A percentile compares a stretch with the other conserved stretches of the same genome.
These are phyloP conservation scores for Nylanderia fulva DNA, from an alignment of 1,140 invertebrate genomes.

Conservation along the genomic window DNA sequence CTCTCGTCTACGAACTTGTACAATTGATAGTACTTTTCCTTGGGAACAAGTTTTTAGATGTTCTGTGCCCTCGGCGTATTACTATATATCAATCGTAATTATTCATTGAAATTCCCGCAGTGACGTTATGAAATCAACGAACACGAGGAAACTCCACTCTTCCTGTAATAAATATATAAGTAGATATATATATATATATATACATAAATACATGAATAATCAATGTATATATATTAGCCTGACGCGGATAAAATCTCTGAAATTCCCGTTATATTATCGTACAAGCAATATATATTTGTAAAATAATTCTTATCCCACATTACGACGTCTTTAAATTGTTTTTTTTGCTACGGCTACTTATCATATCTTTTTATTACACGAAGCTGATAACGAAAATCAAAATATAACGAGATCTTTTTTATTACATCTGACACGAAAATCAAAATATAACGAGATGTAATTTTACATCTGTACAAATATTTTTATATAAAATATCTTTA, in stretches of 20 bases:
- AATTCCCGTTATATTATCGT: slow-evolving; percentile 8
- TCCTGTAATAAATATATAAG: not conserved
- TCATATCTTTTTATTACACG: not conserved
- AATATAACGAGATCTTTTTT: not conserved
- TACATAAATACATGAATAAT: not conserved
- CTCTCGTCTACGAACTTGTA: slow-evolving; percentile 10
- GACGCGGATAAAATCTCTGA: not conserved
- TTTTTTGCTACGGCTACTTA: not conserved
- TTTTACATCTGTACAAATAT: too few species aligned
- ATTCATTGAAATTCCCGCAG: not conserved
- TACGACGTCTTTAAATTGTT: not conserved
- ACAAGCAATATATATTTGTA: not conserved
- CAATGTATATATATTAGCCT: not conserved
- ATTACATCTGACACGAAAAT: not conserved
- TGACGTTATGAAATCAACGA: not conserved
- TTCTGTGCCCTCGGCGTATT: not conserved
- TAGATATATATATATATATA: not conserved
- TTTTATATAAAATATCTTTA: too few species aligned
- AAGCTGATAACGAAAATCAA: slow-evolving; percentile 2
- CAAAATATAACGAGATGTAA: too few species aligned
- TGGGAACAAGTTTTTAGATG: slow-evolving; percentile 23
- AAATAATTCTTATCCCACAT: not conserved
- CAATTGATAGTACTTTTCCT: slow-evolving; percentile 35
- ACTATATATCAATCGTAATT: not conserved
- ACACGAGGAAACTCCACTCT: not conserved